Conservation (phyloP, 2,888 invertebrate species). For the Plusia festucae region DNA sequence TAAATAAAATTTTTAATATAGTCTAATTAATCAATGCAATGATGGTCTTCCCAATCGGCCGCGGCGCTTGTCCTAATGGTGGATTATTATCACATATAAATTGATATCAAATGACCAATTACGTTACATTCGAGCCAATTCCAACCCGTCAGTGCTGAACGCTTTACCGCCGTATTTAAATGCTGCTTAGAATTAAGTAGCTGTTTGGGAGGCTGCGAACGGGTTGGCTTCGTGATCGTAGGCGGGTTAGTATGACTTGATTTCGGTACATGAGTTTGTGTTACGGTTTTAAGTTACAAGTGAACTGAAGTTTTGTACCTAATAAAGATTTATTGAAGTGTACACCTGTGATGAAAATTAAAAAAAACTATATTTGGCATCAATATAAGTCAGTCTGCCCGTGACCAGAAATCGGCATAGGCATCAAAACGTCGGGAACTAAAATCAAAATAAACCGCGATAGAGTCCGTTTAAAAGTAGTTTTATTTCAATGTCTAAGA, state of each 20-base stretch:
- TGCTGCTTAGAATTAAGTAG: slow-evolving; percentile 24
- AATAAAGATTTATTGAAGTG: too few relatives aligned
- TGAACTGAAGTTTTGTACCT: not conserved
- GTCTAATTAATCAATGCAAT: not conserved
- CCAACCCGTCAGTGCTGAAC: slow-evolving; percentile 9
- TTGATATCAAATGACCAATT: slow-evolving; percentile 49
- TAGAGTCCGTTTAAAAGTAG: too few relatives aligned
- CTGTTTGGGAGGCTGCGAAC: slow-evolving; percentile 15
- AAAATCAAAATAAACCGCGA: too few relatives aligned
- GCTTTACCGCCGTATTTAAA: slow-evolving; percentile 17
- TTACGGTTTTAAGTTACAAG: not conserved
- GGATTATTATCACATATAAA: slow-evolving; percentile 51
- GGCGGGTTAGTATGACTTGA: slow-evolving; percentile 3
- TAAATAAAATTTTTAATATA: too few relatives aligned
- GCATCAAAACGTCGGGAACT: too few relatives aligned
- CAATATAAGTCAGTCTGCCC: too few relatives aligned
- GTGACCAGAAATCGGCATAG: too few relatives aligned
- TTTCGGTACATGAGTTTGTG: slow-evolving; percentile 3
- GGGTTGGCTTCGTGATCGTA: slow-evolving; percentile 15
- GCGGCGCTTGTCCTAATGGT: slow-evolving; percentile 23
- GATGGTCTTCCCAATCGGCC: slow-evolving; percentile 28
- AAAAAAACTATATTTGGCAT: too few relatives aligned
- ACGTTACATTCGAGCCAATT: slow-evolving; percentile 21
- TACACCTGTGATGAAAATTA: too few relatives aligned
- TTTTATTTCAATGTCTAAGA: too few relatives aligned